These are phyloP conservation scores for Catostylus mosaicus DNA, from an alignment of 30 jellyfish, hydroid and myxozoan genomes.

Conservation along the genomic window DNA sequence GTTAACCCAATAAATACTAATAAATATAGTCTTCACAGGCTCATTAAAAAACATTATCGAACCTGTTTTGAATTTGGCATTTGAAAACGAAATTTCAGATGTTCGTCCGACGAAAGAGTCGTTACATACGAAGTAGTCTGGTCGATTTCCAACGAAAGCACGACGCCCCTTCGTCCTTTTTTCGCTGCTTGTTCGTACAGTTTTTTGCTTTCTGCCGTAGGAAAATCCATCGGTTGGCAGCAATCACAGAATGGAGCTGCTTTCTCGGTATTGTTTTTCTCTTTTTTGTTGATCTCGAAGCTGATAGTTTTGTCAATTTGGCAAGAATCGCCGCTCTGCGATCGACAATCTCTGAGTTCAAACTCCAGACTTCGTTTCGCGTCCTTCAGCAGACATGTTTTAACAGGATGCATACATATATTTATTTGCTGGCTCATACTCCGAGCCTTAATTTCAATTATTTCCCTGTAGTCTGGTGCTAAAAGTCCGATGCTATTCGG, in stretches of 20 bases:
- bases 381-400: conserved; percentile 27
- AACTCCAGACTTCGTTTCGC: conserved; percentile 27
- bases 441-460: background rate
- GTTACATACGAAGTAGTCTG: conserved; percentile 75
- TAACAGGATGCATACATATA: conserved; percentile 20
- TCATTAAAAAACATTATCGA: no score
- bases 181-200: conserved; percentile 58
- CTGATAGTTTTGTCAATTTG: background rate
- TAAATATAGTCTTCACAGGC: no score
- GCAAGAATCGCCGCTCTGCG: background rate
- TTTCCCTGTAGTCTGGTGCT: no score
- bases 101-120: conserved; percentile 53
- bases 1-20: no score
- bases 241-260: conserved; percentile 39
- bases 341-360: background rate
- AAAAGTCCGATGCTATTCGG: background rate
- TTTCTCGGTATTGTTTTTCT: background rate
- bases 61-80: conserved; percentile 63
- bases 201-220: conserved; percentile 31
- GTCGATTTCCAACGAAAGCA: conserved; percentile 74
- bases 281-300: conserved; percentile 7
- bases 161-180: conserved; percentile 80
- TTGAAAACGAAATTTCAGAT: conserved; percentile 69
- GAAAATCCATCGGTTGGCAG: conserved; percentile 69
- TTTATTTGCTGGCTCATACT: conserved; percentile 25